Evolutionary conservation across 2,888 invertebrate species (phyloP).

Genomic region (Himalopsyche kuldschensis): DNA sequence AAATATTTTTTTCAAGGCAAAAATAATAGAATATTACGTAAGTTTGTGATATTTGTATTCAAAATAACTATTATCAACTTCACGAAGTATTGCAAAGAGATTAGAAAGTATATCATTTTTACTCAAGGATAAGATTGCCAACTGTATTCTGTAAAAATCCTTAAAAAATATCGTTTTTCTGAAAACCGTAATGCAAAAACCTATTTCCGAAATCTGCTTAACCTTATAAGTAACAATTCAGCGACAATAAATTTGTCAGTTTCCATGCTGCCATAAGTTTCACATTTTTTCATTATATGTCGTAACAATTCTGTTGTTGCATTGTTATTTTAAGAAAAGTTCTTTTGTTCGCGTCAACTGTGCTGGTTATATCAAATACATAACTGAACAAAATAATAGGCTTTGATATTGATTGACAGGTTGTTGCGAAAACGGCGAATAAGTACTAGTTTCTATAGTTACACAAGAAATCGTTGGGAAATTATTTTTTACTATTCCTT

Average conservation of each 20-base stretch:
- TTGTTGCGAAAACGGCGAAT: not conserved
- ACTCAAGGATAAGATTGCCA: not conserved
- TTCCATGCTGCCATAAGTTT: conserved; percentile 23
- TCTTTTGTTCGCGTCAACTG: not conserved
- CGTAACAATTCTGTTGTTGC: not conserved
- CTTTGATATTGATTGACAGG: not conserved
- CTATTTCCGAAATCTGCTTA: not conserved
- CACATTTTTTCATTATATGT: conserved; percentile 2
- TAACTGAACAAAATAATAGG: not conserved
- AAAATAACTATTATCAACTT: not conserved
- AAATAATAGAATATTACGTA: not conserved
- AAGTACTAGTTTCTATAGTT: not conserved
- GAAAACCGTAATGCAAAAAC: not conserved
- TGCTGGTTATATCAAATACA: not conserved
- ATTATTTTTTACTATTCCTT: too few species aligned
- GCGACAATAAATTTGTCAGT: conserved; percentile 6
- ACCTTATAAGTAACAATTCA: not conserved
- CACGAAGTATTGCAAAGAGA: not conserved
- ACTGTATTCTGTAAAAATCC: not conserved
- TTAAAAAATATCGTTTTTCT: not conserved
- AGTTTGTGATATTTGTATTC: not conserved
- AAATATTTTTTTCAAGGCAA: too few species aligned
- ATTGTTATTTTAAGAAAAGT: not conserved
- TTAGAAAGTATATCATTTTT: not conserved
- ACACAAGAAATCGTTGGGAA: too few species aligned